These are phyloP conservation scores for Candoia aspera DNA, from an alignment of 2,113 vertebrate genomes.

Conservation along the genomic window DNA sequence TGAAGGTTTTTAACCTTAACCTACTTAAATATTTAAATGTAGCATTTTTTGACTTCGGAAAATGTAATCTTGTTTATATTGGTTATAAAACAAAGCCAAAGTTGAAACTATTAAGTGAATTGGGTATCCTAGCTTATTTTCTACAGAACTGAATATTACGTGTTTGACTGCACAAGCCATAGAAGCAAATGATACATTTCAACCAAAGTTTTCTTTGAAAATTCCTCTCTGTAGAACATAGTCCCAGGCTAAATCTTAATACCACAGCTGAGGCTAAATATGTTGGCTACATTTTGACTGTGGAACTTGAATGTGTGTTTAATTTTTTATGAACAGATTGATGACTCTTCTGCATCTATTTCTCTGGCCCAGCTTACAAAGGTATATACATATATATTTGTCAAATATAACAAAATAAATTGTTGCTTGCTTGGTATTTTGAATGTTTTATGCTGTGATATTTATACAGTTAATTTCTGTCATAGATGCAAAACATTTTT, in stretches of 20 bases:
- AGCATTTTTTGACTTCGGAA: neutral
- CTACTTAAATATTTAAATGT: neutral
- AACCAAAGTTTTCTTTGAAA: slow-evolving; percentile 31
- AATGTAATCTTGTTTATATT: neutral
- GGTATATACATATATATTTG: slow-evolving; percentile 82
- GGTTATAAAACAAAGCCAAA: neutral
- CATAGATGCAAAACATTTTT: slow-evolving; percentile 46
- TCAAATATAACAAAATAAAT: slow-evolving; percentile 65
- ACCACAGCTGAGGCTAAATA: slow-evolving; percentile 71
- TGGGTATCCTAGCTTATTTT: slow-evolving; percentile 12
- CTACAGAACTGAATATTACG: neutral
- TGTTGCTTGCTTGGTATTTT: slow-evolving; percentile 70
- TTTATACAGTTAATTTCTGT: slow-evolving; percentile 59
- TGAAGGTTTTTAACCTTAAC: neutral
- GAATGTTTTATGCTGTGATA: slow-evolving; percentile 59
- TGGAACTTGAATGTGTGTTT: slow-evolving; percentile 90
- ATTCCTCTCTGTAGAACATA: slow-evolving; percentile 21
- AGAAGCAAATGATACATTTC: neutral
- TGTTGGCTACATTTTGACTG: slow-evolving; percentile 74
- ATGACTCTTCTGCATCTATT: slow-evolving; percentile 88
- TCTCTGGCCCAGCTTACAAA: slow-evolving; percentile 91
- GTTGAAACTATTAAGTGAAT: neutral
- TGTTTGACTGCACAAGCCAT: neutral
- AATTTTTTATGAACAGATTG: slow-evolving; percentile 94
- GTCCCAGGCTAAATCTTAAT: slow-evolving; percentile 59